Base-by-base conservation (phyloP, 2,888 invertebrate genomes). In the Beris chalybata region DNA sequence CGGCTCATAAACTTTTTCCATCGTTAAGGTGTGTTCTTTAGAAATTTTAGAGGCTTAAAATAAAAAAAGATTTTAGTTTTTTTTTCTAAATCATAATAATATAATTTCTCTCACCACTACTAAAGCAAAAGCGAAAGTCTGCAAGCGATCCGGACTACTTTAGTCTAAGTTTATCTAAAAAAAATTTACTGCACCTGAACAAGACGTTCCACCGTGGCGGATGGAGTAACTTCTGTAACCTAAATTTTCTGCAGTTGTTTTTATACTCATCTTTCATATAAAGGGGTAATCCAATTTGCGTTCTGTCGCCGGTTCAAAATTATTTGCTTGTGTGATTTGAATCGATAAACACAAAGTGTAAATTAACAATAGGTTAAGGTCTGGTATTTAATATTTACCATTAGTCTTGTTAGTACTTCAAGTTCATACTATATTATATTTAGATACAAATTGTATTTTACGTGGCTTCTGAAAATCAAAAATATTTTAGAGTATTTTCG, bases 281-380 rank as follows among this genome's bases (percentile, higher is more conserved):
- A 15, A 22, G 9, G 31, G 5, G 44, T 58, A 58, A 58, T 58
- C 58, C 47, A 47, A 58, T 58, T 58, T 50, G 50, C 11, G 29
- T 22, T 22, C 22, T 22, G 22, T 22, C 22, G 9, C 38, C 38
- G 38, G 38, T 22, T 22, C 22, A 22, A 22, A 22, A 22, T 22
- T 22, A 22, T 22, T 22, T 22, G 22, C 22, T 2, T 22, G 22
- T 22, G 22, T 1, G 22, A 22, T 1, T 22, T 22, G 9, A 38
- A 38, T 38, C 38, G 38, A 38, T 38, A 9, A 38, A 38, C 9
- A 9, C 9, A 9, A 38, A 38, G 38, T 38, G 38, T 38, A 38
- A 9, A 38, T 38, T 38, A 38, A 7, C 38, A 9, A 22, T 9
- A 38, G 38, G 38, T 38, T 38, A 38, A 38, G 38, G 38, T 38